Evolutionary conservation across 2,888 invertebrate genomes (phyloP), one percentile per base, ranked within the genome.

Genomic region (Barypeithes pellucidus): DNA sequence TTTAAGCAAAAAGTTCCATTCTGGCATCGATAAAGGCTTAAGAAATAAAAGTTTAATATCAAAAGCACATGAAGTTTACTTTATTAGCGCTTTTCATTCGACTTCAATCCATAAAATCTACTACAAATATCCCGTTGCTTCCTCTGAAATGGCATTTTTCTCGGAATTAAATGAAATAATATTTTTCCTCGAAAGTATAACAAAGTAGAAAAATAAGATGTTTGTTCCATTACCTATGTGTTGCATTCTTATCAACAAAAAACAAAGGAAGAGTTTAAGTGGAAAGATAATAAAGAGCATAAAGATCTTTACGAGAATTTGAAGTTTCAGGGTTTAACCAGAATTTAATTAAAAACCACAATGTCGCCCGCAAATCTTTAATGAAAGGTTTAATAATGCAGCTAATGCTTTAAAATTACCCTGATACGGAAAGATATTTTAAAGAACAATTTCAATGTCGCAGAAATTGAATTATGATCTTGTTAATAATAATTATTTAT

Each of bases 131-230:
- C 45, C 3, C 57, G 16, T 59, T 33, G 45, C 45, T 60, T 45
- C 47, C 50, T 29, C 47, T 36, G 36, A 39, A 65, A 65, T 65
- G 22, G 63, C 50, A 52, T 20, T 50, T 50, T 65, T 65, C 50
- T 33, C 63, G 33, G 47, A 63, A 20, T 65, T 52, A 24, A 65
- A 65, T 52, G 63, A 65, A 65, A 65, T 65, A 65, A 65, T 65
- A 65, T 65, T 65, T 65, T 65, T 50, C 63, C 50, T 33, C 5
- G 63, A 36, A 33, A 65, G 20, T 65, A 50, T 52, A 65, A 65
- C 63, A 65, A 65, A 65, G 63, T 65, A 65, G 63, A 43, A 65
- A 52, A 65, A 36, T 65, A 65, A 29, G 63, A 65, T 52, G 63
- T 65, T 65, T 65, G 63, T 39, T 47, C 36, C n/a, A 65, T 29